Base-by-base conservation (phyloP, 2,797 vertebrate species). In the Odontamblyopus rebecca region DNA sequence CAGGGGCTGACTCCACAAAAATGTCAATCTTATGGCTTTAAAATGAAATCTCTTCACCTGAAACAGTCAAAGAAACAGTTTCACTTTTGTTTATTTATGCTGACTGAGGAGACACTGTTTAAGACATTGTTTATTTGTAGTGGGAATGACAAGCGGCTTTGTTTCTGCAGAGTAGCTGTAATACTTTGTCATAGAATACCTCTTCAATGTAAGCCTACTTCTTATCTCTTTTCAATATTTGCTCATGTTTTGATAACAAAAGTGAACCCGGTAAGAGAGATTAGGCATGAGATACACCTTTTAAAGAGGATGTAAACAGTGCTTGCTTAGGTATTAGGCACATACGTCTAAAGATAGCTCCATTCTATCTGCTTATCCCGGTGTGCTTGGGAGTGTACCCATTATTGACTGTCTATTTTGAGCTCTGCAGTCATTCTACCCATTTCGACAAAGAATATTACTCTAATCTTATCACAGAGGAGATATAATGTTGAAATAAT, bases 311-410 rank as follows among this genome's bases (percentile, higher is more conserved):
- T 89, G 78, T 83, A 90, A 91, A 89, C 88, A 86, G 82, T 78
- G 85, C 86, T 85, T 79, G 81, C 74, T 75, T n/a, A 50, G 89
- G 92, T 82, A 93, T 94, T 93, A 94, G 82, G 81, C 75, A 73
- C 59, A 32, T 70, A 72, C 32, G 71, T 75, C 91, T 94, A 95
- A 92, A 93, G 89, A 93, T 94, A 94, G 89, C 74, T 61, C 82
- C 72, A 50, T 82, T 92, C 85, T 88, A 93, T 93, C 93, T 92
- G 87, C 89, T 94, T 93, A 92, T 82, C 88, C 75, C 74, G 57
- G 56, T 53, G 76, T 65, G 76, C 68, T 54, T 76, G 76, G 50
- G 83, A 76, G 59, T 54, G 64, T 73, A 78, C 32, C 35, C 54
- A 70, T 67, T 60, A 51, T 80, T 72, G 70, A 63, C 50, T 13